Evolutionary conservation across 2,113 vertebrate genomes (phyloP).

Genomic region (Riparia riparia): DNA sequence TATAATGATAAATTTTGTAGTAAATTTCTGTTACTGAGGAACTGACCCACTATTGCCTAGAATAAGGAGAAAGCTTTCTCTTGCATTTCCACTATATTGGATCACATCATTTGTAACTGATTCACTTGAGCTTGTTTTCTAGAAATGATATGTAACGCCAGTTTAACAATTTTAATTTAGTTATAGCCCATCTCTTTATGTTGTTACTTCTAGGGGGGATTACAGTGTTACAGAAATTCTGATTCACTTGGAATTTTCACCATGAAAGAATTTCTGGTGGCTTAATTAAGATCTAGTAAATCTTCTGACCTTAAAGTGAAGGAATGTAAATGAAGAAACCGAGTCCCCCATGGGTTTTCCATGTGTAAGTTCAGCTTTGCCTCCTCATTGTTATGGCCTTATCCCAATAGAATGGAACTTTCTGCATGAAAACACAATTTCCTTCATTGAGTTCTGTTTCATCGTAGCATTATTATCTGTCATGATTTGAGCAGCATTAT

Average conservation of each 20-base stretch:
- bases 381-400: not conserved
- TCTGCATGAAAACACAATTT: not conserved
- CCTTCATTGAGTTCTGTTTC: not conserved
- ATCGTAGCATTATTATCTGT: not conserved
- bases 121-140: not conserved
- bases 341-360: not conserved
- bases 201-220: not conserved
- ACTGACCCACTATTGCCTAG: not conserved
- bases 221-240: not conserved
- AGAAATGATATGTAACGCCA: rapidly evolving
- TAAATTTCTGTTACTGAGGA: constrained; percentile 58
- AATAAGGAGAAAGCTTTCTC: not conserved
- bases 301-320: not conserved
- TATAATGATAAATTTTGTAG: constrained; percentile 20
- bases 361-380: not conserved
- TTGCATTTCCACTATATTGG: not conserved
- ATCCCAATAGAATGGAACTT: not conserved
- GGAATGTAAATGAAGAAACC: not conserved
- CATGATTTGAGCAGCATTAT: not conserved
- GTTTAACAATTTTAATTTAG: not conserved
- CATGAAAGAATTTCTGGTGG: not conserved
- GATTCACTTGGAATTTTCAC: not conserved
- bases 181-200: not conserved
- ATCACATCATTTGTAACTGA: not conserved
- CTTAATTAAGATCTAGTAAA: constrained; percentile 1